Evolutionary conservation across 2,888 invertebrate species (phyloP).

Genomic region (Eudemis profundana): DNA sequence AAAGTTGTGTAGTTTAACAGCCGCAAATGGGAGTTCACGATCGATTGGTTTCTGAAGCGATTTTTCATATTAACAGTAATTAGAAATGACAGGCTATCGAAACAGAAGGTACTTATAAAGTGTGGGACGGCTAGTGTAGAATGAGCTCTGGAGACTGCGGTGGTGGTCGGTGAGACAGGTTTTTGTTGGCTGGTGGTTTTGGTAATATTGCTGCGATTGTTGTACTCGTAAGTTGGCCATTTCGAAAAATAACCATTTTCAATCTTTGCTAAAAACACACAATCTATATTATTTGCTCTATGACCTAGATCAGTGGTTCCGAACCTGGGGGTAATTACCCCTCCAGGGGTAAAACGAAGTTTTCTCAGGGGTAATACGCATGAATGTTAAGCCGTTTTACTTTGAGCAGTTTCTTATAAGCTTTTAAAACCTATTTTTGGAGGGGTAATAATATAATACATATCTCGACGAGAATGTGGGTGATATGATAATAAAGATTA

Average conservation of each 20-base stretch:
- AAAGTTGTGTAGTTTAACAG: not conserved
- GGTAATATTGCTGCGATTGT: not conserved
- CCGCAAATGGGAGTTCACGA: slow-evolving; percentile 38
- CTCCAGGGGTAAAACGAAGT: too few relatives aligned
- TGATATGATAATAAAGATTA: too few relatives aligned
- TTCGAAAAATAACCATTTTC: slow-evolving; percentile 5
- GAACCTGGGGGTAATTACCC: too few relatives aligned
- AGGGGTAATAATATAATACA: too few relatives aligned
- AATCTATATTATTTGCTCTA: too few relatives aligned
- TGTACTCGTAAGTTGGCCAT: not conserved
- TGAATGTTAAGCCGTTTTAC: too few relatives aligned
- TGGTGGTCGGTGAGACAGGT: slow-evolving; percentile 3
- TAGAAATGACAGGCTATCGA: slow-evolving; percentile 50
- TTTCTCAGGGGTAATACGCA: too few relatives aligned
- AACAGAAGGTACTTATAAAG: slow-evolving; percentile 38
- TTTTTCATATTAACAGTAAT: slow-evolving; percentile 51
- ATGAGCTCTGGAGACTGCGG: not conserved
- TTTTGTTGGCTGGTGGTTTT: not conserved
- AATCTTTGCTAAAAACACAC: not conserved
- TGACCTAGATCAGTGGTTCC: too few relatives aligned
- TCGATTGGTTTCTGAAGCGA: slow-evolving; percentile 38
- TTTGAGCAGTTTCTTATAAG: too few relatives aligned
- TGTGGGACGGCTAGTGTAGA: not conserved
- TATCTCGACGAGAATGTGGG: too few relatives aligned
- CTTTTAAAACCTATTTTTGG: too few relatives aligned